A percentile compares a stretch with the other conserved stretches of the same genome.
Conservation (phyloP, 2,888 invertebrate genomes). For the Phortica magna region DNA sequence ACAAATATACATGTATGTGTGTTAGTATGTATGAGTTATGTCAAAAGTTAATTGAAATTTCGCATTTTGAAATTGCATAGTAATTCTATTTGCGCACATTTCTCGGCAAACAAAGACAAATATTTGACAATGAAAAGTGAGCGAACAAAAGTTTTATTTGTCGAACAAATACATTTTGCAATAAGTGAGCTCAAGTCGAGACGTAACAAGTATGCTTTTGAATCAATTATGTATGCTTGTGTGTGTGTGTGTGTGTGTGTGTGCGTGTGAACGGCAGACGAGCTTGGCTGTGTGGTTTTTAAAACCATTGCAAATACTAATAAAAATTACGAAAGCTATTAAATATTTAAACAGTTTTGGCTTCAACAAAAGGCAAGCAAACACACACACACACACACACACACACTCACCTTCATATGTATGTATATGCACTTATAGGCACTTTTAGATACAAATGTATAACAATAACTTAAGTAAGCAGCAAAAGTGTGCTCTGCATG, state of each 20-base stretch:
- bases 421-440: not conserved
- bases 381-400: not conserved
- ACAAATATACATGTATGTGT: no score
- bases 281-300: not conserved
- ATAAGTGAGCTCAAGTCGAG: no score
- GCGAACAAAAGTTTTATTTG: not conserved
- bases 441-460: not conserved
- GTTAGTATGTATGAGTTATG: no score
- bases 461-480: constrained; percentile 31
- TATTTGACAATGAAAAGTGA: not conserved
- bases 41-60: no score
- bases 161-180: not conserved
- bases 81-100: not conserved
- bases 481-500: constrained; percentile 51
- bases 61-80: not conserved
- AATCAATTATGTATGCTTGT: no score
- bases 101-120: not conserved
- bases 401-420: no score
- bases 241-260: no score
- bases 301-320: constrained; percentile 5
- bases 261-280: no score
- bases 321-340: constrained; percentile 1
- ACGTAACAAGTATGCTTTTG: no score
- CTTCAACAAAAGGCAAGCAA: not conserved
- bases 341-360: constrained; percentile 12